A percentile compares a stretch with the other conserved stretches of the same genome.
These are phyloP conservation scores for Anableps anableps DNA, from an alignment of 2,797 vertebrate genomes.

Conservation along the genomic window DNA sequence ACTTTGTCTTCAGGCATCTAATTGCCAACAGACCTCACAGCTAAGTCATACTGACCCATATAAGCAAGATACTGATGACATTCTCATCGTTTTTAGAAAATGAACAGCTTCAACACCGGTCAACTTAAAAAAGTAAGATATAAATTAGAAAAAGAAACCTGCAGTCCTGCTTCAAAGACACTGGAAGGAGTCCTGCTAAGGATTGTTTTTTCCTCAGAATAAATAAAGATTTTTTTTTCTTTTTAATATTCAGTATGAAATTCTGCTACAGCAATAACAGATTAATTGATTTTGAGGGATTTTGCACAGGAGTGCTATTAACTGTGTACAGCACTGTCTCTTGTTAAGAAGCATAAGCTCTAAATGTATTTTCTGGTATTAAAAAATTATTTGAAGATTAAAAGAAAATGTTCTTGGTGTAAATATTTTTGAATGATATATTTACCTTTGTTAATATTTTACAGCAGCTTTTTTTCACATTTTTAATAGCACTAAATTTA, in stretches of 20 bases:
- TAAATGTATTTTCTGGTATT: slow-evolving; percentile 28
- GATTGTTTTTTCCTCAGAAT: not conserved
- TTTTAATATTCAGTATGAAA: not conserved
- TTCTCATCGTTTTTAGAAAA: not conserved
- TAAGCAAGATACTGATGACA: not conserved
- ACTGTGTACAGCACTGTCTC: not conserved
- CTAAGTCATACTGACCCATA: not conserved
- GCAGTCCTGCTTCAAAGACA: not conserved
- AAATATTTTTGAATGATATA: slow-evolving; percentile 48
- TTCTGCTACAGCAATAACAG: not conserved
- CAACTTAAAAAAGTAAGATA: not conserved
- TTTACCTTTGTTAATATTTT: slow-evolving; percentile 35
- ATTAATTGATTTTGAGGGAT: not conserved
- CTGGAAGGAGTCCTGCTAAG: too few relatives aligned
- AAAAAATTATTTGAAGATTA: slow-evolving; percentile 28
- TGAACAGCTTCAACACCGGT: not conserved
- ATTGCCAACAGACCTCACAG: not conserved
- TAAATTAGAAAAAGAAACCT: not conserved
- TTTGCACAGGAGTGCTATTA: not conserved
- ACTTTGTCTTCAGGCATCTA: not conserved
- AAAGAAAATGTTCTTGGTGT: slow-evolving; percentile 38
- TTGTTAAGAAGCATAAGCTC: slow-evolving; percentile 8
- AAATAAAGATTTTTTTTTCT: too few relatives aligned
- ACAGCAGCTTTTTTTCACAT: not conserved
- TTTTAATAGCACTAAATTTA: slow-evolving; percentile 6